Conservation (phyloP, 2,888 invertebrate genomes). For the Andrena camellia region DNA sequence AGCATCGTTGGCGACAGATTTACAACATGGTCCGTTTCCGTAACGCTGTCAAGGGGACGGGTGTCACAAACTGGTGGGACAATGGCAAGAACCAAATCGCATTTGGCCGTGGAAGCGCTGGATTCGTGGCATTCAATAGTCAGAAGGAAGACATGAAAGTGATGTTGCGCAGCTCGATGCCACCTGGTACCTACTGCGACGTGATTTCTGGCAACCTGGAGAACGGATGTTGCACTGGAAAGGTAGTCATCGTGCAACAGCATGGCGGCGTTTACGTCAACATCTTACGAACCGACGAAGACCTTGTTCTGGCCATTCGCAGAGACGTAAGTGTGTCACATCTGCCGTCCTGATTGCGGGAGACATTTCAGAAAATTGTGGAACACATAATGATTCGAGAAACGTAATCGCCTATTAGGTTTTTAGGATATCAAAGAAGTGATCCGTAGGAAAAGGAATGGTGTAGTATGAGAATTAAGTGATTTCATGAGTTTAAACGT, state of each 20-base stretch:
- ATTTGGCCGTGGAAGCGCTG: slow-evolving; percentile 91
- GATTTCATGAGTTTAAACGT: too few relatives aligned
- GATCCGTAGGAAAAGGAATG: too few relatives aligned
- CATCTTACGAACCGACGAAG: slow-evolving; percentile 86
- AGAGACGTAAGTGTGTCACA: slow-evolving; percentile 70
- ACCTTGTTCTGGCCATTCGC: slow-evolving; percentile 91
- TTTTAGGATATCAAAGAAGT: too few relatives aligned
- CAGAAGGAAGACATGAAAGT: slow-evolving; percentile 88
- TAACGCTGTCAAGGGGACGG: slow-evolving; percentile 88
- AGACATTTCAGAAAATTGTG: background rate
- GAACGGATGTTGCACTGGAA: slow-evolving; percentile 89
- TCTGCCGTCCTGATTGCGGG: background rate
- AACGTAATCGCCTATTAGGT: too few relatives aligned
- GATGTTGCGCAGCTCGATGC: slow-evolving; percentile 89
- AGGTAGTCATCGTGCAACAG: slow-evolving; percentile 87
- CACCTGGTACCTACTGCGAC: slow-evolving; percentile 93
- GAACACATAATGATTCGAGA: too few relatives aligned
- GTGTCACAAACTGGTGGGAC: slow-evolving; percentile 91
- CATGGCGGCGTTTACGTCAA: slow-evolving; percentile 87
- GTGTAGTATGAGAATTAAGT: too few relatives aligned
- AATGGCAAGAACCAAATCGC: slow-evolving; percentile 93
- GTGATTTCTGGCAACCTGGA: slow-evolving; percentile 90
- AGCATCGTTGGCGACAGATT: slow-evolving; percentile 94
- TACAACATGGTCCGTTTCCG: slow-evolving; percentile 92
- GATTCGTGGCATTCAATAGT: slow-evolving; percentile 92